A percentile compares a stretch with the other conserved stretches of the same genome.
phyloP scores from a whole-genome alignment of 2,888 invertebrate species.

The Atethmia centrago region DNA sequence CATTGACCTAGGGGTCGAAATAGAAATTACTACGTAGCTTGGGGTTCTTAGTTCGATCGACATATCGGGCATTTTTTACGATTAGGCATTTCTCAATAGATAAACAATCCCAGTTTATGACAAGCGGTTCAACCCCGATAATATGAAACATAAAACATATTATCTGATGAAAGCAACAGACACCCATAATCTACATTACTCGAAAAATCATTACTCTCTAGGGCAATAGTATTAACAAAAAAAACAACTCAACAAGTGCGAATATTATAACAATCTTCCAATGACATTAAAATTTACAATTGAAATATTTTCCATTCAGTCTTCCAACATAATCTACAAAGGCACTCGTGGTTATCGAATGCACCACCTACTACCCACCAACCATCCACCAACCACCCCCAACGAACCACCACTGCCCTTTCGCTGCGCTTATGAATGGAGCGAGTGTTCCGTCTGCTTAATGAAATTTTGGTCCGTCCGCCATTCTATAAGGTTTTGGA shows the following conservation, averaged over 20 bases:
- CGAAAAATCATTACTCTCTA: too few species aligned
- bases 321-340: conserved; percentile 11
- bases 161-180: neutral
- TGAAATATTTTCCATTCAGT: conserved; percentile 35
- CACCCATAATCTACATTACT: neutral
- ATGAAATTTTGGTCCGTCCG: conserved; percentile 43
- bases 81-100: too few species aligned
- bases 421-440: conserved; percentile 22
- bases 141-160: neutral
- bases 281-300: conserved; percentile 23
- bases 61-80: too few species aligned
- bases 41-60: neutral
- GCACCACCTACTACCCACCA: neutral
- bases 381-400: neutral
- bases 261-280: neutral
- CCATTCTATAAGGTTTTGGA: conserved; percentile 12
- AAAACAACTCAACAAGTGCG: neutral
- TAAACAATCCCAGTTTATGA: neutral
- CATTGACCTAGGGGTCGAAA: neutral
- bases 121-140: neutral
- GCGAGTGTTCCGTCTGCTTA: conserved; percentile 21
- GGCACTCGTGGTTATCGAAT: conserved; percentile 29
- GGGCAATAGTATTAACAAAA: too few species aligned
- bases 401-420: conserved; percentile 8
- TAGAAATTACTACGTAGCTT: neutral